Evolutionary conservation across 2,113 vertebrate species (phyloP).

Genomic region (Carlito syrichta): DNA sequence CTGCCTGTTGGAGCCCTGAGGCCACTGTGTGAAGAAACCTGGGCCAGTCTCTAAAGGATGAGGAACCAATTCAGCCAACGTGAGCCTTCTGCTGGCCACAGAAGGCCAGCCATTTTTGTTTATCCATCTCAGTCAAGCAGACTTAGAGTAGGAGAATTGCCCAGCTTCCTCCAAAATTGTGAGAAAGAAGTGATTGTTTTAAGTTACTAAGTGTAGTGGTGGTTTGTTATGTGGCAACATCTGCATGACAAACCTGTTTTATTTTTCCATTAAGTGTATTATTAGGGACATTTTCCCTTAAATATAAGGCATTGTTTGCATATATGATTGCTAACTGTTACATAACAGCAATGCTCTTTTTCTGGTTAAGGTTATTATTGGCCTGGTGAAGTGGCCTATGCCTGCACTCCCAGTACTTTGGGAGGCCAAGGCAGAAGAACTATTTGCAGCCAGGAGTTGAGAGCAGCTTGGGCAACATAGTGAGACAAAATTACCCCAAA

Average conservation of each 20-base stretch:
- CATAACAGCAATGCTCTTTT: not conserved
- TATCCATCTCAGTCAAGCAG: not conserved
- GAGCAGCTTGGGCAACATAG: no score
- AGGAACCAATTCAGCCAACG: not conserved
- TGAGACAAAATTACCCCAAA: no score
- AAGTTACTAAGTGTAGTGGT: not conserved
- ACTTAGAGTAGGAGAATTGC: not conserved
- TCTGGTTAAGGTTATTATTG: not conserved
- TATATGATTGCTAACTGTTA: not conserved
- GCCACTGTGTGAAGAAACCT: not conserved
- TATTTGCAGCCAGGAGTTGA: no score
- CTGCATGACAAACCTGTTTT: not conserved
- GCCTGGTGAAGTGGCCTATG: no score
- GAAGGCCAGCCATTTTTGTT: not conserved
- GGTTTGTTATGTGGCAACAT: not conserved
- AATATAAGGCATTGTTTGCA: not conserved
- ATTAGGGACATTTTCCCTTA: not conserved
- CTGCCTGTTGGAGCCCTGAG: not conserved
- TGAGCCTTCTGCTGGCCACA: fast-evolving
- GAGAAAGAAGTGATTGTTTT: not conserved
- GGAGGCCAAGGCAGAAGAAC: no score
- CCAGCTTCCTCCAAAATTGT: not conserved
- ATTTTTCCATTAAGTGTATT: not conserved
- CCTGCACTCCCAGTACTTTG: no score
- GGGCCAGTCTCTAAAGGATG: fast-evolving